Base-by-base conservation (phyloP, 2,888 invertebrate genomes). In the Pyralis farinalis region DNA sequence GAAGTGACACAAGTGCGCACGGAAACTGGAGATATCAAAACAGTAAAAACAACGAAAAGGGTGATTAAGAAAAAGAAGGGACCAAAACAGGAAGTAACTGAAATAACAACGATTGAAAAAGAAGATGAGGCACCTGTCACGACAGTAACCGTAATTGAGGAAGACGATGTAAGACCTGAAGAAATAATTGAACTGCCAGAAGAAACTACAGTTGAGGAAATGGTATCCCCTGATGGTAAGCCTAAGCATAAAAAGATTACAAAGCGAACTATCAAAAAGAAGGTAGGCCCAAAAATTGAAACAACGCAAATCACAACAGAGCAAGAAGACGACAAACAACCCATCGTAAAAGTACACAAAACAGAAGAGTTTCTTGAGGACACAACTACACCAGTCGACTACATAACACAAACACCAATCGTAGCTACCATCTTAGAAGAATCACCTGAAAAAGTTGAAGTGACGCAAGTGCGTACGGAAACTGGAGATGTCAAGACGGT, bases 181-280 rank as follows among this genome's bases (percentile, higher is more conserved):
- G 78, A 51, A 37, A 60, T 46, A 53, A 60, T 33, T 49, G 63
- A 66, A 34, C 42, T 69, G 8, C 66, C 77, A 0, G 80, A 82
- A 41, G 75, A 80, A 25, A 71, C 72, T n/a, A 64, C 55, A 6
- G 37, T 58, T n/a, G 55, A 61, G 32, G 51, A n/a, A n/a, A n/a
- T 74, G 39, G 63, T 67, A 39, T 47, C 57, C 1, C 53, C 55
- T 3, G 59, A 70, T 34, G 66, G 58, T 42, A 63, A 60, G 55
- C 55, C 44, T 42, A 81, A 47, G 64, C 81, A 61, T 7, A 56
- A 44, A 21, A 53, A 47, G 32, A 34, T 45, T 2, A 51, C 45
- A 38, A 49, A n/a, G n/a, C n/a, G n/a, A n/a, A n/a, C n/a, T n/a
- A n/a, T n/a, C n/a, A n/a, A n/a, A n/a, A n/a, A 45, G 34, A 42